phyloP scores from a whole-genome alignment of 2,888 invertebrate species.

The Melinopterus prodromus region DNA sequence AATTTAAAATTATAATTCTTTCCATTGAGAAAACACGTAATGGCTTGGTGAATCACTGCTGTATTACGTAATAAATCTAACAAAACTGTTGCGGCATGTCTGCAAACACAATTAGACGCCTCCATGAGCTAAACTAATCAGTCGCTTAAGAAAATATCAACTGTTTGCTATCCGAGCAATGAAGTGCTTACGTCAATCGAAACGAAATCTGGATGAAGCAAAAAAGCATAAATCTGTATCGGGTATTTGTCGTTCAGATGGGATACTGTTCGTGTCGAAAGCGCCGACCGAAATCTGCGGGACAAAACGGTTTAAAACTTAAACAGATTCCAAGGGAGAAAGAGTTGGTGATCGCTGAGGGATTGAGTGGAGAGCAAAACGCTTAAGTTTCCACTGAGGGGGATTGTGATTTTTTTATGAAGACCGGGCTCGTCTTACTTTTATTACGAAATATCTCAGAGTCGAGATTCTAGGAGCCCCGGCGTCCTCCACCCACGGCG shows the following conservation, averaged over 20 bases:
- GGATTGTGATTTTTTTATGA: slow-evolving; percentile 4
- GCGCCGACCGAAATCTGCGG: neutral
- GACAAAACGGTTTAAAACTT: neutral
- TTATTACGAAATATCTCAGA: neutral
- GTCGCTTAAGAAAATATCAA: neutral
- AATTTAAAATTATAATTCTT: neutral
- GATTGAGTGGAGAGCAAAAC: neutral
- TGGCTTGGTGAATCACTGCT: neutral
- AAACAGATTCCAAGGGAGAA: neutral
- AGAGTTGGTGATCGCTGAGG: neutral
- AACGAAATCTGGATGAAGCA: no score
- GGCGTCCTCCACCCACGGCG: neutral
- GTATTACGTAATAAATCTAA: neutral
- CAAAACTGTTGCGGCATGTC: neutral
- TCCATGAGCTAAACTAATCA: neutral
- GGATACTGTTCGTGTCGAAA: neutral
- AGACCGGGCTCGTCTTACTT: neutral
- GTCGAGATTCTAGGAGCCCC: neutral
- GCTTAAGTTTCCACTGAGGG: neutral
- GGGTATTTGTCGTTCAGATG: neutral
- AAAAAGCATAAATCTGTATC: no score
- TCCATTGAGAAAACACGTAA: neutral
- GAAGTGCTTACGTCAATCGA: no score
- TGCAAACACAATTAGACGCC: neutral
- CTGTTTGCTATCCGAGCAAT: neutral